phyloP scores from a whole-genome alignment of 2,113 vertebrate species.

The Oncorhynchus kisutch region DNA sequence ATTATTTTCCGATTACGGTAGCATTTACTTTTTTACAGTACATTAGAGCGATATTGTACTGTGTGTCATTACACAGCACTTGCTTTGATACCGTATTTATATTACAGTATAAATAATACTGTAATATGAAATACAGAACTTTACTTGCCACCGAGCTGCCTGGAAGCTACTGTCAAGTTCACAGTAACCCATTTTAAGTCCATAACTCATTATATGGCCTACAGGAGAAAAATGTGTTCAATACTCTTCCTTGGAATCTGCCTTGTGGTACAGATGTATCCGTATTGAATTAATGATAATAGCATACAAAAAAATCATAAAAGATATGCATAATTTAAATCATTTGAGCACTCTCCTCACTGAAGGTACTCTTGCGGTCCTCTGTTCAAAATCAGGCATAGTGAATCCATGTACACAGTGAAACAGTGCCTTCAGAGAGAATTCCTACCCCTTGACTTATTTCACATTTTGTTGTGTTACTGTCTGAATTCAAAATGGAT shows the following conservation, averaged over 20 bases:
- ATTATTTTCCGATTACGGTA: background rate
- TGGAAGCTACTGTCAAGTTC: too few relatives aligned
- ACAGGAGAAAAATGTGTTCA: background rate
- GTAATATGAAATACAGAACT: too few relatives aligned
- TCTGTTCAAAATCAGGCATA: background rate
- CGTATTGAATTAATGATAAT: background rate
- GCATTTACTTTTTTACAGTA: too few relatives aligned
- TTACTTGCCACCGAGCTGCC: too few relatives aligned
- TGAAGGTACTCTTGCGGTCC: slow-evolving; percentile 1
- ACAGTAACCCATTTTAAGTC: background rate
- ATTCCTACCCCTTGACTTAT: too few relatives aligned
- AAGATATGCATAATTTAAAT: background rate
- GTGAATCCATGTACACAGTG: background rate
- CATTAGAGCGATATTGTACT: too few relatives aligned
- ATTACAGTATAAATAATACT: too few relatives aligned
- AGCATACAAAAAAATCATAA: background rate
- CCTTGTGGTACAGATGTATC: background rate
- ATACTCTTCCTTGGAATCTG: background rate
- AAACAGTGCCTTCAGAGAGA: too few relatives aligned
- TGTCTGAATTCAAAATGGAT: too few relatives aligned
- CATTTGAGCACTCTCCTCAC: background rate
- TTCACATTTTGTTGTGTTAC: too few relatives aligned
- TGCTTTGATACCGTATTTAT: too few relatives aligned
- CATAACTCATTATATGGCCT: background rate
- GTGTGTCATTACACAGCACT: too few relatives aligned